A percentile compares a stretch with the other conserved stretches of the same genome.
Evolutionary conservation across 2,888 invertebrate genomes (phyloP).

Genomic region (Periphyllus acericola): DNA sequence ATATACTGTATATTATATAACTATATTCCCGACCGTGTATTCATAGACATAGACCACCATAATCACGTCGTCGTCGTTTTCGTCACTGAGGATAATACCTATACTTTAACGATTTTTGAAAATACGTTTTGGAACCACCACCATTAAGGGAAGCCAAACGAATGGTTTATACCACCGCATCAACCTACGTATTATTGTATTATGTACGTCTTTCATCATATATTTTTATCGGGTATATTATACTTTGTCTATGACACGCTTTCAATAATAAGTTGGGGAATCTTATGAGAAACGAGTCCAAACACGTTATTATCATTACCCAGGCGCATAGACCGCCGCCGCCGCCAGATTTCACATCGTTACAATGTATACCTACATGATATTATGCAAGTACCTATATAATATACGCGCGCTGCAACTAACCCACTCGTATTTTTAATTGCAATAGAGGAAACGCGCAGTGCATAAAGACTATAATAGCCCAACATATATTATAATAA

Average conservation of each 20-base stretch:
- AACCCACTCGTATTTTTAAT: constrained; percentile 45
- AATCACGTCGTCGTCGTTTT: neutral
- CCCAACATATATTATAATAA: constrained; percentile 22
- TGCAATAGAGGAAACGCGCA: neutral
- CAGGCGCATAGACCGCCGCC: neutral
- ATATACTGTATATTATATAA: neutral
- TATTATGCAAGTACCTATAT: too few species aligned
- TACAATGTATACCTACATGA: neutral
- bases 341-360: constrained; percentile 5
- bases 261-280: constrained; percentile 1
- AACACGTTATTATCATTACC: constrained; percentile 10
- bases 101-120: constrained; percentile 12
- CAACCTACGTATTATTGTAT: neutral
- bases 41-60: too few species aligned
- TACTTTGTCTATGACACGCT: neutral
- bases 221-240: neutral
- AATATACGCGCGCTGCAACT: neutral
- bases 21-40: neutral
- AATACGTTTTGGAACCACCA: neutral
- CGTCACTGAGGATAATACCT: neutral
- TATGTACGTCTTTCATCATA: too few species aligned
- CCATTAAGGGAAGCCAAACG: neutral
- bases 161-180: neutral
- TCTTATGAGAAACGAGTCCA: constrained; percentile 23
- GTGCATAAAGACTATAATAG: neutral